Base-by-base conservation (phyloP, 1,140 invertebrate genomes). In the Tribolium madens region DNA sequence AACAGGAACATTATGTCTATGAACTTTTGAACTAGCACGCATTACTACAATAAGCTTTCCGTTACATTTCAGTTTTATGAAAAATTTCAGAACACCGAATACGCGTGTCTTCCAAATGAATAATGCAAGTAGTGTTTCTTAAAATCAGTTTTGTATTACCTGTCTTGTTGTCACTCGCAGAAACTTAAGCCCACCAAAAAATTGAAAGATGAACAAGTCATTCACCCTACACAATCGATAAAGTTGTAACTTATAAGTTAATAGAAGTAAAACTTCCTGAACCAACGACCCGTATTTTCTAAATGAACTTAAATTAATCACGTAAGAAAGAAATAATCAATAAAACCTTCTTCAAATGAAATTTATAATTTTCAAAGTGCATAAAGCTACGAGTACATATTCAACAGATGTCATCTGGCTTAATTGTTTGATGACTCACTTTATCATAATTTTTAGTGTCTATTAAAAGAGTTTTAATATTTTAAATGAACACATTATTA, bases 381-480 rank as follows among this genome's bases (percentile, higher is more conserved):
- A n/a, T n/a, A n/a, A 31, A 31, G 26, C 2, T 31, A 31, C 2
- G 2, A 31, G 26, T 0, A 42, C 7, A 10, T 9, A 10, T 42
- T 42, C n/a, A 42, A 42, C 36, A 42, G 36, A 42, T 42, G 36
- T 42, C 36, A 4, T 9, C n/a, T 10, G 6, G 33, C 6, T 42
- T 42, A 42, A 42, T 42, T 42, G n/a, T 42, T 42, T 42, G 36
- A 42, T 42, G 36, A 42, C 36, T 42, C 36, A 10, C 36, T 42
- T 42, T 42, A 42, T 10, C n/a, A 42, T 42, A 42, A 26, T 26
- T n/a, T n/a, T n/a, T n/a, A n/a, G n/a, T n/a, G 12, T 48, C 33
- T 72, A 36, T 36, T 18, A 72, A 72, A 72, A 50, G 50, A 72
- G 50, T 46, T 72, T 17, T 50, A 46, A 17, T n/a, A n/a, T n/a